Conservation (phyloP, 2,113 vertebrate genomes). For the Protobothrops mucrosquamatus region DNA sequence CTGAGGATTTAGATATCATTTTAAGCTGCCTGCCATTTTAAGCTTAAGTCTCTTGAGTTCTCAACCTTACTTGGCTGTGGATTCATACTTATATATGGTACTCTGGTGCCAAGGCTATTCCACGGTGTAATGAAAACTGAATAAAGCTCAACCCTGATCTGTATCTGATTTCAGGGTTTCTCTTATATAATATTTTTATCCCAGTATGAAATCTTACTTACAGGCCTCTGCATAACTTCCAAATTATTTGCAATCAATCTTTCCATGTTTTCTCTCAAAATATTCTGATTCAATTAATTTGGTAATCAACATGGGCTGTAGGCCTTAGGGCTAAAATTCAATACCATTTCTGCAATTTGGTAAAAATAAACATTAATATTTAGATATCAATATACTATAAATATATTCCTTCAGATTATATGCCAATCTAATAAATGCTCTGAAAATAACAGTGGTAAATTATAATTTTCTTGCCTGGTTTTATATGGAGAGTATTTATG, state of each 20-base stretch:
- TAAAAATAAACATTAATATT: not conserved
- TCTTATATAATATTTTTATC: not conserved
- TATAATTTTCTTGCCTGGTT: not conserved
- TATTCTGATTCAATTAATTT: not conserved
- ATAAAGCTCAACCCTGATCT: not conserved
- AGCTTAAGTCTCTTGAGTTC: not conserved
- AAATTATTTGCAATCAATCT: not conserved
- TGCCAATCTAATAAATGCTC: not conserved
- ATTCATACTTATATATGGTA: not conserved
- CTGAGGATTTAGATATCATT: not conserved
- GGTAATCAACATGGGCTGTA: not conserved
- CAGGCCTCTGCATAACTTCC: not conserved
- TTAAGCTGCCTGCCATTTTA: not conserved
- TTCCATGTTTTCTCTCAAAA: not conserved
- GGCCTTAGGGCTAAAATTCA: not conserved
- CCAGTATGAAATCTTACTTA: not conserved
- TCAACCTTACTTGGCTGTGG: not conserved
- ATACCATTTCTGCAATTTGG: not conserved
- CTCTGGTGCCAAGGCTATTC: not conserved
- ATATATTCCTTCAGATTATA: not conserved
- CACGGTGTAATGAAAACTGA: not conserved
- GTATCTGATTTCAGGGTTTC: not conserved
- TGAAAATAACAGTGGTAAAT: not conserved
- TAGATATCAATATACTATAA: not conserved
- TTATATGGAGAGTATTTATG: not conserved